Evolutionary conservation across 2,113 vertebrate genomes (phyloP), one percentile per base, ranked within the genome.

Genomic region (Phocoena phocoena): DNA sequence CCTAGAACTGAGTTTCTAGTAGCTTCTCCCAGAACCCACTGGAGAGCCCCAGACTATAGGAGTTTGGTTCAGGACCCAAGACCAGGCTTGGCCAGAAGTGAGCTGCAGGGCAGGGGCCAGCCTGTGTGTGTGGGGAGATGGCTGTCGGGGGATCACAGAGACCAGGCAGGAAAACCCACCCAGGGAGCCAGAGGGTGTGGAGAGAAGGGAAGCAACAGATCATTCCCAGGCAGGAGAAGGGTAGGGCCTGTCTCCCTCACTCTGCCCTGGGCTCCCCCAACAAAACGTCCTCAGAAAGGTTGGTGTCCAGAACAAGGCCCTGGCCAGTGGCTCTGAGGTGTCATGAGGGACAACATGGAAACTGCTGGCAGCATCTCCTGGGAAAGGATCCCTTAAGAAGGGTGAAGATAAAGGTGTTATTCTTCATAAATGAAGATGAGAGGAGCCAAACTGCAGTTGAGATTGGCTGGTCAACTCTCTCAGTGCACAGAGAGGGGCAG

Each of bases 391-490:
- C 38, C 68, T 73, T 71, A n/a, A 47, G 36, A 53, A 65, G 41
- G 33, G 28, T 41, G 21, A 36, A 63, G 67, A 41, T 23, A 23
- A 71, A 0, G 0, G 26, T 3, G 23, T 31, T 3, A 0, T 60
- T 44, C 21, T 73, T 73, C 44, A 4, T 50, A 26, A 73, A 36
- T 33, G 36, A 81, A 95, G 65, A 73, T 25, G n/a, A 90, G 74
- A 63, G 79, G 73, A 18, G 55, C 23, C 4, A 3, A 44, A 71
- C 28, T 21, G 31, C n/a, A 0, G 17, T 25, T 1, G 11, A 53
- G 81, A 50, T 5, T 14, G 38, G 67, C 81, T 55, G 36, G 38
- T 47, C 36, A 50, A 2, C 47, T 1, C 21, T 36, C 12, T 21
- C 21, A n/a, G 87, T 20, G 31, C 4, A 28, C 76, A 31, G 68